Base-by-base conservation (phyloP, 2,113 vertebrate genomes). In the Isurus oxyrinchus region DNA sequence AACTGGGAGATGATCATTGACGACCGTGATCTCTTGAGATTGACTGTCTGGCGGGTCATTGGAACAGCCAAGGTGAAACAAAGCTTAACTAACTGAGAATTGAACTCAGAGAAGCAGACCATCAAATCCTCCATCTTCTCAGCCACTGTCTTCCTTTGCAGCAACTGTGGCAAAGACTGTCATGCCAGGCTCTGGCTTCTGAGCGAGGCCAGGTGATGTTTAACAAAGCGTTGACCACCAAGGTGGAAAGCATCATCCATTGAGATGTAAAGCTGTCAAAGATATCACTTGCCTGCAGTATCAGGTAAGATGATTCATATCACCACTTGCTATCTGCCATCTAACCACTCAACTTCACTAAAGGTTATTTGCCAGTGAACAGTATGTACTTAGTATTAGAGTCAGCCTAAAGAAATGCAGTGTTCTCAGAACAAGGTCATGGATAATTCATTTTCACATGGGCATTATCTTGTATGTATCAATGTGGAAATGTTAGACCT, bases 341-440 rank as follows among this genome's bases (percentile, higher is more conserved):
- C 31, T 94, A 23, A 94, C 59, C 59, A 94, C 31, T 93, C n/a
- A 63, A 63, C 61, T 93, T 93, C 59, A 93, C 31, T 93, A 63
- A 94, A 2, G 90, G 61, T 63, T 25, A 61, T 94, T 93, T 90
- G 59, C 61, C 90, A 94, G 59, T 23, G 8, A 94, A n/a, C n/a
- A 16, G 21, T 40, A 40, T 44, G 35, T 94, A 23, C 8, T 16
- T 49, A 44, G 16, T 40, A 66, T 93, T 35, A 61, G 57, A 93
- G 13, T 5, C 90, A 4, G 57, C 35, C 57, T 61, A 40, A 94
- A 66, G 19, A 66, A 94, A n/a, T 63, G 87, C 11, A 66, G 5
- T 63, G 90, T 94, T 94, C 59, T 94, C 59, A 66, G 57, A 40
- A 1, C 59, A 40, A 61, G 63, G 59, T 94, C 90, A 94, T 40